Conservation (phyloP, 2,888 invertebrate genomes). For the Pollenia amentaria region DNA sequence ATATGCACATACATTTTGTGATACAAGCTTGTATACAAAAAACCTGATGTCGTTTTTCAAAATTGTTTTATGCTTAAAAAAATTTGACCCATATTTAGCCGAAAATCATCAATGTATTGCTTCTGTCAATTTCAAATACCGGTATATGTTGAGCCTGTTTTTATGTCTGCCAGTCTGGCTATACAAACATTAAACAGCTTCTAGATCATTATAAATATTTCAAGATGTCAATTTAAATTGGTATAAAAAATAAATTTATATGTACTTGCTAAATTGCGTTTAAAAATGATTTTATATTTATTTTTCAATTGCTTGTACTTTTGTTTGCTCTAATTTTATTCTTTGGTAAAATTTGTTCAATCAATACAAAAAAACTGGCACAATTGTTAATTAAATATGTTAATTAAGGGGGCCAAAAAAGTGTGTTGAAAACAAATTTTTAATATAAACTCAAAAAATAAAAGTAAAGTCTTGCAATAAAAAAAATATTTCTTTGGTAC, state of each 20-base stretch:
- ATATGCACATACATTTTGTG: no score
- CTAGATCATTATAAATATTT: not conserved
- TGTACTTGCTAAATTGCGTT: not conserved
- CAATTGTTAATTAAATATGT: slow-evolving; percentile 44
- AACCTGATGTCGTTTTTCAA: not conserved
- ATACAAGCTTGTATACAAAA: no score
- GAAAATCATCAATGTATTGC: not conserved
- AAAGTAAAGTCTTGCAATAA: not conserved
- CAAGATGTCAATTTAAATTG: not conserved
- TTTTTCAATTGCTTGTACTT: not conserved
- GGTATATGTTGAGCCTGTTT: not conserved
- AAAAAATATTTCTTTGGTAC: not conserved
- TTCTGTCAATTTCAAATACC: not conserved
- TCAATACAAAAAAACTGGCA: slow-evolving; percentile 34
- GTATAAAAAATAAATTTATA: not conserved
- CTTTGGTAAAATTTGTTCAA: slow-evolving; percentile 5
- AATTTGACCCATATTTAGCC: slow-evolving; percentile 6
- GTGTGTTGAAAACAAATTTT: not conserved
- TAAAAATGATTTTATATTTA: not conserved
- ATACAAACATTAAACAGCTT: not conserved
- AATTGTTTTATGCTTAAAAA: not conserved
- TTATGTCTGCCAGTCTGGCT: not conserved
- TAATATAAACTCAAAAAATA: not conserved
- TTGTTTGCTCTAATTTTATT: slow-evolving; percentile 27
- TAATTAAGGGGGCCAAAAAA: slow-evolving; percentile 37